A percentile compares a stretch with the other conserved stretches of the same genome.
Evolutionary conservation across 2,888 invertebrate genomes (phyloP).

Genomic region (Cordilura impudica): DNA sequence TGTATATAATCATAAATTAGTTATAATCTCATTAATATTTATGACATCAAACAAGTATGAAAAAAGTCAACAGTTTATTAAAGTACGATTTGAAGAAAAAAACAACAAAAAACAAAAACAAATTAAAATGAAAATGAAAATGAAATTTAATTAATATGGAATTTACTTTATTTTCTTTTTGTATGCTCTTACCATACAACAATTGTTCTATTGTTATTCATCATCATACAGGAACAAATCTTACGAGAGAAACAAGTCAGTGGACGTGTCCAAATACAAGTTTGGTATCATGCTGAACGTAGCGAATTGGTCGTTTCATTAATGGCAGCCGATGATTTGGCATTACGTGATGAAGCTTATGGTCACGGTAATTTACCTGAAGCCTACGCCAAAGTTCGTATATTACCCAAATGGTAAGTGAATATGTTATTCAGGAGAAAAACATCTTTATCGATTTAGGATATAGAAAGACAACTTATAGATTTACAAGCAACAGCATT

Average conservation of each 20-base stretch:
- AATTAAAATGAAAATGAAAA: not conserved
- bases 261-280: constrained; percentile 91
- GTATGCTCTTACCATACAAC: not conserved
- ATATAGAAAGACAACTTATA: no score
- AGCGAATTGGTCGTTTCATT: constrained; percentile 90
- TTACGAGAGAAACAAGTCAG: constrained; percentile 86
- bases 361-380: constrained; percentile 89
- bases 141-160: not conserved
- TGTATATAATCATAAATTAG: no score
- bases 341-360: constrained; percentile 86
- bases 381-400: constrained; percentile 89
- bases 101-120: no score
- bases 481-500: no score
- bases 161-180: not conserved
- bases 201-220: not conserved
- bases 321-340: constrained; percentile 91
- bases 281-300: constrained; percentile 91
- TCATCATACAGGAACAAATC: constrained; percentile 81
- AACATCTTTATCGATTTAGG: no score
- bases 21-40: no score
- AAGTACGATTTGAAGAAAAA: no score
- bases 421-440: no score
- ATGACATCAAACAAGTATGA: no score
- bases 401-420: constrained; percentile 88
- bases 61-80: no score